Evolutionary conservation across 2,113 vertebrate genomes (phyloP).

Genomic region (Crotalus tigris): DNA sequence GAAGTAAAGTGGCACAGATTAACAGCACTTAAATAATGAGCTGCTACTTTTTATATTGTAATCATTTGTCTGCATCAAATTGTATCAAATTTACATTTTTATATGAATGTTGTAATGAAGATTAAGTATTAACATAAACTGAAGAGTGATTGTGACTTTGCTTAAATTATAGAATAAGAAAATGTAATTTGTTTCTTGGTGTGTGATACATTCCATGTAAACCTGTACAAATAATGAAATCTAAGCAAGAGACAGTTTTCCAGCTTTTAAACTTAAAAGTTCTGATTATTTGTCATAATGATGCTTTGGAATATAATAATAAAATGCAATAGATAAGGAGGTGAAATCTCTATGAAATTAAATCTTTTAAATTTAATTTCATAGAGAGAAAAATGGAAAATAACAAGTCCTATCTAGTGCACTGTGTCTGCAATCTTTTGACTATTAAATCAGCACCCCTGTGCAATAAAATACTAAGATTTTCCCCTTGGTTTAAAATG

Average conservation of each 20-base stretch:
- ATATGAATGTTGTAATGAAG: background rate
- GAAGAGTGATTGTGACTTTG: background rate
- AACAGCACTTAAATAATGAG: background rate
- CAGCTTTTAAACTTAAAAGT: background rate
- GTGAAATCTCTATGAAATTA: no score
- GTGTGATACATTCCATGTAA: background rate
- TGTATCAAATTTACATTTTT: slow-evolving; percentile 3
- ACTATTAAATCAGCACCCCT: background rate
- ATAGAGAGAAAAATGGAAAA: background rate
- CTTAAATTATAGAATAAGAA: background rate
- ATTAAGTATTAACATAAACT: background rate
- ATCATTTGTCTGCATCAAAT: background rate
- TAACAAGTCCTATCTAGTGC: background rate
- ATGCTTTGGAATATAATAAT: background rate
- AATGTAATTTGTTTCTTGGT: background rate
- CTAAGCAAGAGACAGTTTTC: background rate
- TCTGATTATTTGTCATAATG: background rate
- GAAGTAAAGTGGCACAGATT: background rate
- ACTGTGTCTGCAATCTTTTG: background rate
- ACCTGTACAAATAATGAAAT: background rate
- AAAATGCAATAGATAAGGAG: background rate
- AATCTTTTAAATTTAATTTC: background rate
- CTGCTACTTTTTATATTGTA: background rate
- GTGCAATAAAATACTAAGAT: background rate
- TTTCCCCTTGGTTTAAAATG: background rate